Evolutionary conservation across 30 jellyfish, hydroid and myxozoan genomes (phyloP).

Genomic region (Aurelia sp.): DNA sequence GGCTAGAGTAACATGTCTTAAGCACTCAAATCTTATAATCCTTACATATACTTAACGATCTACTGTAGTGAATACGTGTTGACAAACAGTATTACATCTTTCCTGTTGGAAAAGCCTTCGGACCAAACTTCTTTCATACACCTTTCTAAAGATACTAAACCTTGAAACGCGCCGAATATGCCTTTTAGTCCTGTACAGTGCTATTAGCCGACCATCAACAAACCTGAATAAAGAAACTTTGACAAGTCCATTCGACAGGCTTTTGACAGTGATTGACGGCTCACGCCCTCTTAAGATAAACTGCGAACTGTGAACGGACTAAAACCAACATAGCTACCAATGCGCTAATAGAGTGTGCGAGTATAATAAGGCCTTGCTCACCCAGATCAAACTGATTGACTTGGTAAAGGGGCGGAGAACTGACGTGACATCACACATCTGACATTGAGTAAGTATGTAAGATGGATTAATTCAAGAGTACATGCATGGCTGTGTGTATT

Average conservation of each 20-base stretch:
- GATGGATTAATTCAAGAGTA: no score
- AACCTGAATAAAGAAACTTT: conserved; percentile 20
- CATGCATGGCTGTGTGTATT: no score
- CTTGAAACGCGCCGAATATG: conserved; percentile 69
- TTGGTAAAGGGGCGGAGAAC: conserved; percentile 20
- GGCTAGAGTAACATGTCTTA: conserved; percentile 70
- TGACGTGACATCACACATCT: no score
- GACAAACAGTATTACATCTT: conserved; percentile 80
- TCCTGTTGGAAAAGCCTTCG: conserved; percentile 82
- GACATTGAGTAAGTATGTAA: no score
- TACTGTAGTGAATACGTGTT: conserved; percentile 64
- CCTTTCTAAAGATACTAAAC: conserved; percentile 56
- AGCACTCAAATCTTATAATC: conserved; percentile 62
- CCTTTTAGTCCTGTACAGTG: conserved; percentile 50
- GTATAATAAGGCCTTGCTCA: conserved; percentile 30
- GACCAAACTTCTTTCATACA: conserved; percentile 58
- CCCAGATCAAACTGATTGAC: not conserved
- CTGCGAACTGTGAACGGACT: conserved; percentile 17
- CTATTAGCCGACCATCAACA: conserved; percentile 61
- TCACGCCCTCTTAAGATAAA: conserved; percentile 69
- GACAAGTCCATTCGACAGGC: conserved; percentile 12
- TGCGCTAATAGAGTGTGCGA: conserved; percentile 42
- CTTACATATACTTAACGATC: conserved; percentile 85
- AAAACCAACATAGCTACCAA: conserved; percentile 60
- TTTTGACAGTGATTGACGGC: conserved; percentile 51